phyloP scores from a whole-genome alignment of 2,797 vertebrate genomes.

The Amblyopsis hoosieri region DNA sequence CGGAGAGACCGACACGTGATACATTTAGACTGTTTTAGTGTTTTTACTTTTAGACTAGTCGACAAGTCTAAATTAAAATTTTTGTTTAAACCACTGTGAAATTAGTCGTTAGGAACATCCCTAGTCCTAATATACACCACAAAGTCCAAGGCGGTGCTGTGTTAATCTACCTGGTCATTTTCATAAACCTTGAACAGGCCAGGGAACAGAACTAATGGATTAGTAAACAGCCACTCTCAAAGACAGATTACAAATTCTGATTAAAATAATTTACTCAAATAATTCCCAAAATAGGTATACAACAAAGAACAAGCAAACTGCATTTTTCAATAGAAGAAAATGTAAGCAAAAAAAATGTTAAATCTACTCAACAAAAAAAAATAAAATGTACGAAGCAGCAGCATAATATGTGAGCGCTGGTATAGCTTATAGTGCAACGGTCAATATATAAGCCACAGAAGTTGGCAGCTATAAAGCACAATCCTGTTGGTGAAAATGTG shows the following conservation, averaged over 20 bases:
- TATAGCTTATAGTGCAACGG: constrained; percentile 15
- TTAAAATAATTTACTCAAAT: constrained; percentile 54
- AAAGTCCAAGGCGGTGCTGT: constrained; percentile 65
- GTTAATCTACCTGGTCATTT: constrained; percentile 75
- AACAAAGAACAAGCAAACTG: constrained; percentile 28
- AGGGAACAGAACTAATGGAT: constrained; percentile 67
- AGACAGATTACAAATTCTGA: constrained; percentile 52
- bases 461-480: constrained; percentile 22
- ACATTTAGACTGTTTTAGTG: no score
- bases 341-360: constrained; percentile 20
- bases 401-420: constrained; percentile 6
- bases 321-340: neutral
- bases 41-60: neutral
- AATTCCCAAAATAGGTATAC: constrained; percentile 37
- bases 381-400: neutral
- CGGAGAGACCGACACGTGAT: no score
- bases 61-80: no score
- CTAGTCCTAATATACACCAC: constrained; percentile 55
- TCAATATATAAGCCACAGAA: constrained; percentile 29
- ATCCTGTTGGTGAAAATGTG: neutral
- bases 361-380: constrained; percentile 18
- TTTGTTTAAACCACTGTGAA: constrained; percentile 45
- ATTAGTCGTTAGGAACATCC: constrained; percentile 63
- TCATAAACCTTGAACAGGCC: constrained; percentile 66
- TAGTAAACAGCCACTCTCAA: constrained; percentile 63